A percentile compares a stretch with the other conserved stretches of the same genome.
phyloP scores from a whole-genome alignment of 2,888 invertebrate species.

The Flexamia atlantica region DNA sequence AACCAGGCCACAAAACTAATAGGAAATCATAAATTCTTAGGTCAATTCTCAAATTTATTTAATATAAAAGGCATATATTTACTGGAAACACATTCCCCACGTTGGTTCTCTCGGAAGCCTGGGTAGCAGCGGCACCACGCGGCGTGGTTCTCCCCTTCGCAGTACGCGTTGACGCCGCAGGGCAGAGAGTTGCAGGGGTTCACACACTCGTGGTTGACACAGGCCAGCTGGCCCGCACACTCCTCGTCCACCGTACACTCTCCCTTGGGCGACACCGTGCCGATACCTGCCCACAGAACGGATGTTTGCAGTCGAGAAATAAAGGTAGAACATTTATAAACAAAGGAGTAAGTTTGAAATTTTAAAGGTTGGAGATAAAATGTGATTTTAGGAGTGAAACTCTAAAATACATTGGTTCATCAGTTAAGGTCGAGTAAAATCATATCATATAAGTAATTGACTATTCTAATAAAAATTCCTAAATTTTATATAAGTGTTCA shows the following conservation, averaged over 20 bases:
- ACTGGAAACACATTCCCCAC: slow-evolving; percentile 91
- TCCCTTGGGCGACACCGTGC: slow-evolving; percentile 79
- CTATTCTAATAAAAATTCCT: too few species aligned
- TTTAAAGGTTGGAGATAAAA: too few species aligned
- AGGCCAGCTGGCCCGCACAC: slow-evolving; percentile 89
- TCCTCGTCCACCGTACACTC: slow-evolving; percentile 86
- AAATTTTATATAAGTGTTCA: too few species aligned
- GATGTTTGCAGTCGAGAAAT: background rate
- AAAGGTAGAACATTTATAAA: background rate
- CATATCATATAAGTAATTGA: too few species aligned
- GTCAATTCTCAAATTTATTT: too few species aligned
- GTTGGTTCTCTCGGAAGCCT: slow-evolving; percentile 87
- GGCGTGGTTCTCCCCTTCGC: slow-evolving; percentile 90
- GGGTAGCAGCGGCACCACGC: slow-evolving; percentile 93
- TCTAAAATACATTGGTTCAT: too few species aligned
- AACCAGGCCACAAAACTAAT: too few species aligned
- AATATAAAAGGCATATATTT: slow-evolving; percentile 73
- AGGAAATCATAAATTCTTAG: too few species aligned
- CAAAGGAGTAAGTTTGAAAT: too few species aligned
- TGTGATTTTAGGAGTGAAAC: too few species aligned
- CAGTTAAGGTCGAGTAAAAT: too few species aligned
- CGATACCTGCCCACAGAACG: slow-evolving; percentile 72
- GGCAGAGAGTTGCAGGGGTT: slow-evolving; percentile 88
- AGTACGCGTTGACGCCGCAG: slow-evolving; percentile 92
- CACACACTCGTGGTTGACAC: slow-evolving; percentile 86